These are phyloP conservation scores for Microcebus jonahi DNA, from an alignment of 2,113 vertebrate species.

Conservation along the genomic window DNA sequence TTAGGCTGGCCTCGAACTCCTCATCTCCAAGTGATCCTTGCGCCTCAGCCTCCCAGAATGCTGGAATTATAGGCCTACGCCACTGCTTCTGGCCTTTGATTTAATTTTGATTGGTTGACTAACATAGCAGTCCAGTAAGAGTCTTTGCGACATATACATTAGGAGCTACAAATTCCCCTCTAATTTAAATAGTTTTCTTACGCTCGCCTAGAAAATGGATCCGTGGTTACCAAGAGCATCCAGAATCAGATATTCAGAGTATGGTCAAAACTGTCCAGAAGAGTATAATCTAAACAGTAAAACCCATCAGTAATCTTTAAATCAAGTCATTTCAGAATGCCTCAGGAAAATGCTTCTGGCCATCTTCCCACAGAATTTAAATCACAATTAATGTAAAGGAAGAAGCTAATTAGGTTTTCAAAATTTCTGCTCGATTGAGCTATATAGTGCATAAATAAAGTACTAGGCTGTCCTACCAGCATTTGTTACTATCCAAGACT, in stretches of 20 bases:
- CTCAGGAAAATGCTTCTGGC: neutral
- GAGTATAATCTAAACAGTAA: neutral
- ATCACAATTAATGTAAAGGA: slow-evolving; percentile 24
- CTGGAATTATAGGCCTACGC: too few relatives aligned
- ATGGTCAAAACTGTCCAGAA: slow-evolving; percentile 1
- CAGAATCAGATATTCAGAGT: neutral
- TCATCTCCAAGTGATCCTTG: too few relatives aligned
- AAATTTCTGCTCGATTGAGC: neutral
- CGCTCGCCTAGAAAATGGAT: neutral
- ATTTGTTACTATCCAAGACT: neutral
- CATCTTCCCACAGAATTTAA: neutral
- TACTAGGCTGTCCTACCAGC: neutral
- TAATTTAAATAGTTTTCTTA: slow-evolving; percentile 3
- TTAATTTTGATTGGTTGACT: slow-evolving; percentile 30
- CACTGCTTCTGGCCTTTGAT: neutral
- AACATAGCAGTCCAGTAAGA: neutral
- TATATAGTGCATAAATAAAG: neutral
- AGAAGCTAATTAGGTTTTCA: neutral
- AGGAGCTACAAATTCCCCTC: neutral
- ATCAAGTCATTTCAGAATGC: slow-evolving; percentile 16
- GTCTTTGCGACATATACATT: neutral
- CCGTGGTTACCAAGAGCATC: neutral
- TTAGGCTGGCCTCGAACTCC: too few relatives aligned
- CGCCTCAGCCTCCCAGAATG: too few relatives aligned
- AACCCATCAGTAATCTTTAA: neutral